Evolutionary conservation across 2,797 vertebrate genomes (phyloP), one percentile per base, ranked within the genome.

Genomic region (Merluccius polli): DNA sequence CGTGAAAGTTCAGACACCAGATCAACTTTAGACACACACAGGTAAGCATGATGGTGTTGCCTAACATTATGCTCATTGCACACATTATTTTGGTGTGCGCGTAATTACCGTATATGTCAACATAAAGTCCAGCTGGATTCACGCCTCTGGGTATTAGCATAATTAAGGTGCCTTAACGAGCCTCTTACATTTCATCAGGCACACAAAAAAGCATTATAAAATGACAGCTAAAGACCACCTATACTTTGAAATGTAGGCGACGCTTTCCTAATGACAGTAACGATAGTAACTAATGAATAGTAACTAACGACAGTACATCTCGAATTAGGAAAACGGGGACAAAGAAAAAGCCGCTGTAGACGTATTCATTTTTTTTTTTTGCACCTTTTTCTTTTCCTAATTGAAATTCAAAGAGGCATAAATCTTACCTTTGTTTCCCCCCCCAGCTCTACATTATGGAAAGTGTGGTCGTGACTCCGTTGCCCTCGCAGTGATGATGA

Each of bases 381-480:
- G 33, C 41, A 48, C 2, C 52, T 18, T 2, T 2, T 11, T 27
- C 2, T 63, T 24, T 24, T n/a, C n/a, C n/a, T n/a, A n/a, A n/a
- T n/a, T 24, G n/a, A 11, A 65, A 65, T 65, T 0, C 24, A 27
- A 65, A n/a, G 29, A 32, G 4, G 18, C 67, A 4, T 67, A 3
- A 11, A 1, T 69, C 93, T 84, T 89, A 94, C 94, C 94, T 93
- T n/a, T 88, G 76, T 71, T n/a, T n/a, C n/a, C n/a, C n/a, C n/a
- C n/a, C n/a, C n/a, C 73, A 73, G 83, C 84, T 91, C 92, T 93
- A 93, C 93, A 94, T 93, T 76, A 88, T 91, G 85, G 73, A 86
- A 86, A 90, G 88, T 90, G 84, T 88, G 90, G 88, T 93, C 90
- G 89, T 92, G 91, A 89, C 91, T 94, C 87, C 89, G 86, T 89